Evolutionary conservation across 2,113 vertebrate genomes (phyloP), one percentile per base, ranked within the genome.

Genomic region (Halichoeres trimaculatus): DNA sequence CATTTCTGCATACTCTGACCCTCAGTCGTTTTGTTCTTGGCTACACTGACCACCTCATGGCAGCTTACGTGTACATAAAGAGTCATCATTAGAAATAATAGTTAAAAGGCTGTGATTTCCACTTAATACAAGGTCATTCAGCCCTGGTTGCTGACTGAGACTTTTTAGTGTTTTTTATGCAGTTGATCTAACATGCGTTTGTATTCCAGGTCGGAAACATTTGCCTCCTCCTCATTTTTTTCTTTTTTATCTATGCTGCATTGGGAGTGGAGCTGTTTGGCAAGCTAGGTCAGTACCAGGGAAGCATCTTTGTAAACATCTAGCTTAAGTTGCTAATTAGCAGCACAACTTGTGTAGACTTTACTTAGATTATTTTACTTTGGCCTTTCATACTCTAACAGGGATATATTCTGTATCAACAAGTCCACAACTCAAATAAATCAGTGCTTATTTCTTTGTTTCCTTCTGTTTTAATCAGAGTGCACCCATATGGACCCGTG

Each of bases 171-270:
- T 26, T 23, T 45, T 24, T 8, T 14, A 24, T 10, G 5, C 30
- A 4, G 22, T 1, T 0, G 12, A 41, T 12, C 45, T 69, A 43
- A 70, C 40, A 43, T 43, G 54, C 43, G n/a, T 59, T 47, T 74
- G 38, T 8, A 58, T 61, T 83, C 19, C 91, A 98, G 97, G 97
- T 97, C 89, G 96, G 96, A 85, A 98, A 97, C 88, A 95, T 98
- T 63, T 95, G 96, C 73, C 94, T 98, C 45, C 96, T 97, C 91
- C 98, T 98, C 68, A 95, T 94, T 93, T 94, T 98, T 80, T 96
- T 98, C 90, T 97, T 98, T 90, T 98, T 96, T 93, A 97, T 97
- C 94, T 98, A 96, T 76, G 96, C 96, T 74, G 96, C 95, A 45
- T 94, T 98, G 73, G 97, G 96, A 89, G 97, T 97, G 89, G 96